Evolutionary conservation across 2,797 vertebrate species (phyloP), one percentile per base, ranked within the genome.

Genomic region (Propithecus deckenii): DNA sequence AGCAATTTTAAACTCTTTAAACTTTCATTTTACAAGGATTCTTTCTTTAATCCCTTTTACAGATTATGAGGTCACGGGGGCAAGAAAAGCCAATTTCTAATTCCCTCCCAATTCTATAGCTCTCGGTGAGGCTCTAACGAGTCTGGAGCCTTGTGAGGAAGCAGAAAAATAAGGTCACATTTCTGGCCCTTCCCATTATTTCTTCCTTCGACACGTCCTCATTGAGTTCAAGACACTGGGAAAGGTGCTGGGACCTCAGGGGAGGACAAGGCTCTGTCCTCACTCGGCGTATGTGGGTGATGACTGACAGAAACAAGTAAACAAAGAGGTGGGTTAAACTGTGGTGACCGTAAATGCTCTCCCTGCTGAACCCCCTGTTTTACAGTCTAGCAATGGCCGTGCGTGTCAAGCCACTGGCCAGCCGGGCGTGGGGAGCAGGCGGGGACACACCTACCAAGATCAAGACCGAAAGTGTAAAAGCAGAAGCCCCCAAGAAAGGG

Each of bases 31-130:
- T 69, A 28, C 89, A 88, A 75, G 30, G 6, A 55, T 86, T 96
- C 83, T 71, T 81, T 78, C 38, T 85, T 95, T 78, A 83, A 83
- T 96, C 63, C 55, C n/a, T 85, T 95, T 90, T 86, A 52, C 71
- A 59, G 86, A 91, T 75, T 69, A 91, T 67, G 57, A 88, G 61
- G 76, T 87, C 63, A 50, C 17, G 69, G 32, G 71, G 55, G 32
- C n/a, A 87, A 91, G 92, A 90, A 91, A 86, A 86, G 69, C 46
- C 86, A 18, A n/a, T 93, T 61, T 86, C 84, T 65, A 59, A 57
- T 80, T 59, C 63, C 57, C 38, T 91, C 57, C 87, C 15, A 57
- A 25, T 23, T n/a, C 61, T 3, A 0, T 8, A 57, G 84, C 72
- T 81, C 76, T 94, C n/a, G 28, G 32, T 20, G 7, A 3, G 3